Evolutionary conservation across 92 coral and sea anemone genomes (phyloP).

Genomic region (Blastomussa wellsi): DNA sequence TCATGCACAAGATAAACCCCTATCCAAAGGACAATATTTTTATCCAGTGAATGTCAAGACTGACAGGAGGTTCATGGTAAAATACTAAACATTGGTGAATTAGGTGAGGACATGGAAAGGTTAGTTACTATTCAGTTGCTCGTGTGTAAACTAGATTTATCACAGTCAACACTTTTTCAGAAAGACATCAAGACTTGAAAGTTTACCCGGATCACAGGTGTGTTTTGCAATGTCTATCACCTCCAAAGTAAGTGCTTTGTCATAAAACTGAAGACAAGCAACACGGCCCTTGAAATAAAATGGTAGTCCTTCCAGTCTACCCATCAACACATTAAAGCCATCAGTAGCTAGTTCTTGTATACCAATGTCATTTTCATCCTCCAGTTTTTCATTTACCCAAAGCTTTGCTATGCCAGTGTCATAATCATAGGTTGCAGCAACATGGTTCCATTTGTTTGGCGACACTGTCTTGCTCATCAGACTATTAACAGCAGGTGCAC

Average conservation of each 20-base stretch:
- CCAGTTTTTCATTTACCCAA: conserved; percentile 35
- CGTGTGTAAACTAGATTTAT: too few relatives aligned
- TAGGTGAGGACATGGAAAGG: background rate
- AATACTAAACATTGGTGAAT: background rate
- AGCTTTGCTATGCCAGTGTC: conserved; percentile 29
- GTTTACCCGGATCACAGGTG: conserved; percentile 45
- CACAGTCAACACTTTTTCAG: too few relatives aligned
- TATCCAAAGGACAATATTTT: too few relatives aligned
- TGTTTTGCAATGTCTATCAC: conserved; percentile 24
- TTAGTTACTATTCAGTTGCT: too few relatives aligned
- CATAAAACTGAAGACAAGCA: conserved; percentile 59
- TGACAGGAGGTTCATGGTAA: too few relatives aligned
- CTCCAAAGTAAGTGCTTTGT: conserved; percentile 28
- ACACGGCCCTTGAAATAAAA: conserved; percentile 55
- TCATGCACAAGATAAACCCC: too few relatives aligned
- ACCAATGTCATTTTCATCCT: conserved; percentile 30
- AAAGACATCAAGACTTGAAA: background rate
- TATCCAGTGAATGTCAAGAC: too few relatives aligned
- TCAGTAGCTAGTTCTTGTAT: conserved; percentile 42
- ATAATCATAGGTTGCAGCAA: conserved; percentile 8
- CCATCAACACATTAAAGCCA: conserved; percentile 30
- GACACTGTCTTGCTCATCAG: background rate
- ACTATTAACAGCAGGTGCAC: background rate
- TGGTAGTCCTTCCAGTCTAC: conserved; percentile 25
- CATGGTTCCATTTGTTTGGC: conserved; percentile 15